phyloP scores from a whole-genome alignment of 2,113 vertebrate species.

The Heteronetta atricapilla region DNA sequence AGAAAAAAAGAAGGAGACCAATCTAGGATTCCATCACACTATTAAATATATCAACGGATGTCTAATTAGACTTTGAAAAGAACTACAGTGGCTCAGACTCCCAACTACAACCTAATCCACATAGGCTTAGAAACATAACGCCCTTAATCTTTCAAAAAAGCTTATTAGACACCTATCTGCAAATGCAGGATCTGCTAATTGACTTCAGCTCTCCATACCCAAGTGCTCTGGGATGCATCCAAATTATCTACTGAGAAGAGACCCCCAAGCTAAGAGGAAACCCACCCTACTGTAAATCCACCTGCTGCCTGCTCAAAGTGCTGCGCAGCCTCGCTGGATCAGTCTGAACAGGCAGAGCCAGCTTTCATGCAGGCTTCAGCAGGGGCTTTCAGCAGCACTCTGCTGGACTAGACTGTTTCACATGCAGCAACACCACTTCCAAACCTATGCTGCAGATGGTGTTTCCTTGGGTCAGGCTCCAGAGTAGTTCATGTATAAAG shows the following conservation, averaged over 20 bases:
- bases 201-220: not conserved
- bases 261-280: not conserved
- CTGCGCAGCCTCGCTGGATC: not conserved
- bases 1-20: not conserved
- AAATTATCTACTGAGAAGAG: fast-evolving
- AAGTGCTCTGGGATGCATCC: not conserved
- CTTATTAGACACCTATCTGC: not conserved
- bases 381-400: not conserved
- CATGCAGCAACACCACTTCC: fast-evolving
- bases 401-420: fast-evolving
- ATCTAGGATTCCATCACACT: not conserved
- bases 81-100: not conserved
- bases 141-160: not conserved
- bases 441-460: not conserved
- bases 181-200: not conserved
- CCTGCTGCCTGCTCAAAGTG: too few species aligned
- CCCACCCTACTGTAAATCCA: fast-evolving
- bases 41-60: fast-evolving
- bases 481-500: not conserved
- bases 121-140: not conserved
- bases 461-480: not conserved
- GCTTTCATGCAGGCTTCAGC: not conserved
- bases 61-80: not conserved
- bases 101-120: not conserved
- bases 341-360: not conserved